phyloP scores from a whole-genome alignment of 2,888 invertebrate genomes.

The Allacma fusca region DNA sequence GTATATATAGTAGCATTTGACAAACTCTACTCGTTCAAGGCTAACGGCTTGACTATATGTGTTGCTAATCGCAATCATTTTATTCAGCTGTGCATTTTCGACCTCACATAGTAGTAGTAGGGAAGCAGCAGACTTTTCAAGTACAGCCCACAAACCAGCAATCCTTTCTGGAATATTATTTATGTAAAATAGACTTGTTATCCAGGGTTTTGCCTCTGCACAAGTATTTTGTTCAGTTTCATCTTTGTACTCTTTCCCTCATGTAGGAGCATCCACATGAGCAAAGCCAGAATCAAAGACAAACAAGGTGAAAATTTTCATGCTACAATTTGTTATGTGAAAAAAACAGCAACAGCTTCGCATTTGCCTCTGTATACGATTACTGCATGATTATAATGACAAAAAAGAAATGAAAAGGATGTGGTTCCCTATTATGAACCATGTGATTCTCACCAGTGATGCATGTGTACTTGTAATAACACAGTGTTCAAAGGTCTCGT shows the following conservation, averaged over 20 bases:
- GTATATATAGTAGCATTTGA: neutral
- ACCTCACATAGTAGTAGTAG: neutral
- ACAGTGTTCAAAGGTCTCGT: neutral
- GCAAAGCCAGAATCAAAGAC: conserved; percentile 25
- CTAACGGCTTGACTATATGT: conserved; percentile 24
- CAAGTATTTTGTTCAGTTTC: neutral
- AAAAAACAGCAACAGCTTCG: neutral
- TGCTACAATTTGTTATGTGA: neutral
- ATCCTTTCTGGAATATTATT: neutral
- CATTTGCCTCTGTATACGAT: neutral
- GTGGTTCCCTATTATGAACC: neutral
- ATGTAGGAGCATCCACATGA: neutral
- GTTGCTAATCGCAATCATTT: conserved; percentile 24
- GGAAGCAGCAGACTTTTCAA: neutral
- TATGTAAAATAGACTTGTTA: neutral
- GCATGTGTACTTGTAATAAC: neutral
- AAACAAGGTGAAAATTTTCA: conserved; percentile 30
- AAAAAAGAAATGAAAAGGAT: conserved; percentile 10
- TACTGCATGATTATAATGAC: conserved; percentile 8
- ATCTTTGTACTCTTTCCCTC: neutral
- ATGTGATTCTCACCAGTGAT: neutral
- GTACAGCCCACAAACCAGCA: too few species aligned
- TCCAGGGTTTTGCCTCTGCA: neutral
- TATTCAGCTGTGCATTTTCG: conserved; percentile 27
- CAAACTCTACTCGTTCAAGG: conserved; percentile 29